These are phyloP conservation scores for Erebia aethiops DNA, from an alignment of 2,888 invertebrate genomes.

Conservation along the genomic window DNA sequence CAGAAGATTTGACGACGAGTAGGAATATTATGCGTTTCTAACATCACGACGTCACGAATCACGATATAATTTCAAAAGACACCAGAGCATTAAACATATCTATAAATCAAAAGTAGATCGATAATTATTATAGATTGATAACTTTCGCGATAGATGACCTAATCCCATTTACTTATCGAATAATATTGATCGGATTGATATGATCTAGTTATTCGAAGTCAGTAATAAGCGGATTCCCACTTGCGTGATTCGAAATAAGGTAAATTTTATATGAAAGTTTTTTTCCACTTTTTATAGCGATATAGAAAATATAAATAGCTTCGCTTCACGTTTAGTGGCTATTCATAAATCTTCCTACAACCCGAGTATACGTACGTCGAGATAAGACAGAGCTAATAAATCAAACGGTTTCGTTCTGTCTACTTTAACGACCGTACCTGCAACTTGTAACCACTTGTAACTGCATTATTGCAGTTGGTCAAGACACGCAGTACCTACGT, in stretches of 20 bases:
- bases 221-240: too few relatives aligned
- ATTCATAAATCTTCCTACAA: not conserved
- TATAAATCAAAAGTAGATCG: too few relatives aligned
- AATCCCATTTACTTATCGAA: not conserved
- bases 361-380: slow-evolving; percentile 5
- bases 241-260: too few relatives aligned
- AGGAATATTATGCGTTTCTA: too few relatives aligned
- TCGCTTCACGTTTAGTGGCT: not conserved
- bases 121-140: too few relatives aligned
- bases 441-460: not conserved
- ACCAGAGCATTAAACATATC: too few relatives aligned
- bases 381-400: slow-evolving; percentile 15
- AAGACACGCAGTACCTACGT: slow-evolving; percentile 8
- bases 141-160: too few relatives aligned
- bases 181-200: not conserved
- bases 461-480: not conserved
- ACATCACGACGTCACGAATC: too few relatives aligned
- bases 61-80: too few relatives aligned
- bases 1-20: too few relatives aligned
- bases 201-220: not conserved
- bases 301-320: too few relatives aligned
- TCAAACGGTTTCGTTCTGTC: not conserved
- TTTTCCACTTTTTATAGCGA: not conserved
- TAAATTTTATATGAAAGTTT: too few relatives aligned
- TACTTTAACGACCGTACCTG: not conserved